Evolutionary conservation across 2,797 vertebrate genomes (phyloP).

Genomic region (Harpagifer antarcticus): DNA sequence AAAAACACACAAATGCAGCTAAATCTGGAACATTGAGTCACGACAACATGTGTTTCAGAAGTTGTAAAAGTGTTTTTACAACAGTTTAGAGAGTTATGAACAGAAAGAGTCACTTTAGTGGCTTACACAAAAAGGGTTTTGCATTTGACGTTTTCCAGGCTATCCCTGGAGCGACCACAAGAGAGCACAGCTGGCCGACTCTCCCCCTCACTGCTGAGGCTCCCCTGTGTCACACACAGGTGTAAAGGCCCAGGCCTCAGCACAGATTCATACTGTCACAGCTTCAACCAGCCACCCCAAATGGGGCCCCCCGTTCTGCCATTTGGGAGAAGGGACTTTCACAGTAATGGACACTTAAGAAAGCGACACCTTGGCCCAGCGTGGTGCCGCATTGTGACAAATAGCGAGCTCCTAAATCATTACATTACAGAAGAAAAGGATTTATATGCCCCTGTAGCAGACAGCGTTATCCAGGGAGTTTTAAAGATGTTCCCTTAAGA

Average conservation of each 20-base stretch:
- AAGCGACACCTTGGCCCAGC: conserved; percentile 82
- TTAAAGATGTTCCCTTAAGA: conserved; percentile 81
- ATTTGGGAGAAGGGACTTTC: conserved; percentile 85
- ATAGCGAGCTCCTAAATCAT: conserved; percentile 82
- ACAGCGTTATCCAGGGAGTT: conserved; percentile 75
- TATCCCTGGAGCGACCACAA: conserved; percentile 76
- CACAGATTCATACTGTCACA: conserved; percentile 70
- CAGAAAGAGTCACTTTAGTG: conserved; percentile 45
- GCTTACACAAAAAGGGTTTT: conserved; percentile 47
- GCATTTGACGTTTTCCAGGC: conserved; percentile 62
- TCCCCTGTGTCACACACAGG: conserved; percentile 79
- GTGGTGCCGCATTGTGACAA: conserved; percentile 81
- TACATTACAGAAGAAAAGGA: conserved; percentile 78
- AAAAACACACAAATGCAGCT: conserved; percentile 33
- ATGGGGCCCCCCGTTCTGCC: conserved; percentile 81
- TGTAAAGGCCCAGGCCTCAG: conserved; percentile 73
- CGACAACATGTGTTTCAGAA: conserved; percentile 54
- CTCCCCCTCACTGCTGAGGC: conserved; percentile 62
- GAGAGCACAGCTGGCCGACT: conserved; percentile 81
- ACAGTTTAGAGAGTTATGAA: conserved; percentile 53
- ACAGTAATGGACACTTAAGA: conserved; percentile 84
- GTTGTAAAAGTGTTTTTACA: conserved; percentile 48
- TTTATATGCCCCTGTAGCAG: conserved; percentile 79
- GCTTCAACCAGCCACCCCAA: conserved; percentile 71
- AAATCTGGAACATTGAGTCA: conserved; percentile 47